These are phyloP conservation scores for Timema podura DNA, from an alignment of 2,888 invertebrate genomes.

Conservation along the genomic window DNA sequence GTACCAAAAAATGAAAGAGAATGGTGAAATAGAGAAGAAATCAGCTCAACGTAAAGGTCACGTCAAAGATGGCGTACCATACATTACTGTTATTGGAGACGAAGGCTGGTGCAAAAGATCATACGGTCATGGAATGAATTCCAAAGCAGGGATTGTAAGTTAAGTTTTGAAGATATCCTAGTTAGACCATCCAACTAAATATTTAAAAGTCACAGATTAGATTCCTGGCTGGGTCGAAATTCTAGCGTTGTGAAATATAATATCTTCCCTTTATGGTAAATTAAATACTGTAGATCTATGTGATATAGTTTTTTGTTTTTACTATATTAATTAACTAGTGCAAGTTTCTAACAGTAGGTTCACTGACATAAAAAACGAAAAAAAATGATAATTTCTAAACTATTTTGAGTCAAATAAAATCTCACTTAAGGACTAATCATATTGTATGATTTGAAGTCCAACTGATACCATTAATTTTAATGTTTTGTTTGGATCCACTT, in stretches of 20 bases:
- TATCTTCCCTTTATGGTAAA: background rate
- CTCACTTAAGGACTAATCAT: background rate
- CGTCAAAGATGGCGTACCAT: slow-evolving; percentile 14
- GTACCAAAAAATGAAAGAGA: background rate
- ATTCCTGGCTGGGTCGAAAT: too few relatives aligned
- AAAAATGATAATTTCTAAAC: too few relatives aligned
- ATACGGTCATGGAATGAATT: slow-evolving; percentile 15
- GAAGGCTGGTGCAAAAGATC: slow-evolving; percentile 18
- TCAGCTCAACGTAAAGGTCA: slow-evolving; percentile 1
- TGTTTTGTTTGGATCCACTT: too few relatives aligned
- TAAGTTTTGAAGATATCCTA: background rate
- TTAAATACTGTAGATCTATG: background rate
- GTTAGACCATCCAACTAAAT: too few relatives aligned
- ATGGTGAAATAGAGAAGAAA: background rate
- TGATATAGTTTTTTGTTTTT: background rate
- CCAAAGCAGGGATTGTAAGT: slow-evolving; percentile 1
- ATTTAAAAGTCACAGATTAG: too few relatives aligned
- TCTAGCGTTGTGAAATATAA: background rate
- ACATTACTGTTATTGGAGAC: slow-evolving; percentile 19
- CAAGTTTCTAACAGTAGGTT: background rate
- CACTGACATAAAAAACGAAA: too few relatives aligned
- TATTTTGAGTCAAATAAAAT: background rate
- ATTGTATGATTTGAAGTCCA: too few relatives aligned
- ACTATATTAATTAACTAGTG: background rate
- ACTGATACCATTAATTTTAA: too few relatives aligned